Conservation (phyloP, 2,113 vertebrate genomes). For the Mastomys coucha region DNA sequence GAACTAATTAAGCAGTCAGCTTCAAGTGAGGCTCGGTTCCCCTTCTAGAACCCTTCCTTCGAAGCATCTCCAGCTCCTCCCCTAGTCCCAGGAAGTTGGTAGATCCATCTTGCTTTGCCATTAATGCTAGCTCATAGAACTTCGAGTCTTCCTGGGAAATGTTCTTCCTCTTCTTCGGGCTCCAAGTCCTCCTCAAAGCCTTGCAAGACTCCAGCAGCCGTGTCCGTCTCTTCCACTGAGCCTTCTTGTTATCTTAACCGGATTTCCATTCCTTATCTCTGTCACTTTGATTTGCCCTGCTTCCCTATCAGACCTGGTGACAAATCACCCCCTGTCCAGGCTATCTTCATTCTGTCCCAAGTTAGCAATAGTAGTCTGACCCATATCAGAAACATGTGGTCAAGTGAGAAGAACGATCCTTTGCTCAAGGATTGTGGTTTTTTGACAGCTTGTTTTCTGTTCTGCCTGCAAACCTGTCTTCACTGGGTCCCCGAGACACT, state of each 20-base stretch:
- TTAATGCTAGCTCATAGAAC: not conserved
- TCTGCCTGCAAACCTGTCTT: not conserved
- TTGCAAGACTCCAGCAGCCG: not conserved
- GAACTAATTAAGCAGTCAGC: not conserved
- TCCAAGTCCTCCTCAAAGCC: not conserved
- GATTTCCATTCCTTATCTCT: not conserved
- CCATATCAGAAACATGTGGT: not conserved
- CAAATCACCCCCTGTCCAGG: not conserved
- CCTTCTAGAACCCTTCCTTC: not conserved
- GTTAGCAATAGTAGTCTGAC: not conserved
- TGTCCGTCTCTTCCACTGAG: not conserved
- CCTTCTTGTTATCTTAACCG: not conserved
- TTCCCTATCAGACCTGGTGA: not conserved
- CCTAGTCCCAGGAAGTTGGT: not conserved
- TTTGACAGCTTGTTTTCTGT: not conserved
- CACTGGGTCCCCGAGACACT: not conserved
- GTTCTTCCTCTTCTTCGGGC: not conserved
- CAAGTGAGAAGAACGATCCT: too few species aligned
- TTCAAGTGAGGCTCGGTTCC: accelerated
- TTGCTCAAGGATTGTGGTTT: too few species aligned
- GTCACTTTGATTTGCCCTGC: not conserved
- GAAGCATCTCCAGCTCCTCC: too few species aligned
- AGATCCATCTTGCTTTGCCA: not conserved
- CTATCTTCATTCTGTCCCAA: not conserved
- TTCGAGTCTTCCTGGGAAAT: too few species aligned